Conservation (phyloP, 1,140 invertebrate genomes). For the Drosophila hydei region DNA sequence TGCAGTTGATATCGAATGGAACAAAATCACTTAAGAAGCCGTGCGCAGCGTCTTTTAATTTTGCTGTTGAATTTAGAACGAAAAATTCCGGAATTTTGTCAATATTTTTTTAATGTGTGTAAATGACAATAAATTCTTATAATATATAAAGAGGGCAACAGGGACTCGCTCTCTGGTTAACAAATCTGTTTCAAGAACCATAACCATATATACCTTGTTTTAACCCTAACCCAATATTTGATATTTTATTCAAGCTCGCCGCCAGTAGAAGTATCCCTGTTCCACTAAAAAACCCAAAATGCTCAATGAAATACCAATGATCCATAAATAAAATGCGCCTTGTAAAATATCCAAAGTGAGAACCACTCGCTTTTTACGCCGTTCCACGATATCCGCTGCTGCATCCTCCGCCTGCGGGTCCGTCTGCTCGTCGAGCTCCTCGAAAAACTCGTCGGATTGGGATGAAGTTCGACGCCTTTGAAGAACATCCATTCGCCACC, state of each 20-base stretch:
- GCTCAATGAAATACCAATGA: slow-evolving; percentile 53
- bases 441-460: slow-evolving; percentile 58
- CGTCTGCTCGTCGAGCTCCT: slow-evolving; percentile 59
- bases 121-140: slow-evolving; percentile 6
- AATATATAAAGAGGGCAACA: too few species aligned
- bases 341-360: slow-evolving; percentile 66
- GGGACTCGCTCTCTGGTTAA: too few species aligned
- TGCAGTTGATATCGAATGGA: neutral
- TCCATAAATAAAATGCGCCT: slow-evolving; percentile 70
- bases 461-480: slow-evolving; percentile 26
- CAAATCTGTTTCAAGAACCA: too few species aligned
- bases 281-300: slow-evolving; percentile 51
- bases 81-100: neutral
- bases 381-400: neutral
- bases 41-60: neutral
- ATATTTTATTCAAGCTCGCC: neutral
- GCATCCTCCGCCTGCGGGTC: slow-evolving; percentile 33
- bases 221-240: too few species aligned
- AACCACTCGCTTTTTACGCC: slow-evolving; percentile 57
- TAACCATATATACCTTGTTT: too few species aligned
- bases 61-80: slow-evolving; percentile 15
- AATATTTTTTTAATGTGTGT: neutral
- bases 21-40: neutral
- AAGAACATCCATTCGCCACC: slow-evolving; percentile 54
- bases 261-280: slow-evolving; percentile 31